Evolutionary conservation across 2,888 invertebrate species (phyloP).

Genomic region (Leptogaster cylindrica): DNA sequence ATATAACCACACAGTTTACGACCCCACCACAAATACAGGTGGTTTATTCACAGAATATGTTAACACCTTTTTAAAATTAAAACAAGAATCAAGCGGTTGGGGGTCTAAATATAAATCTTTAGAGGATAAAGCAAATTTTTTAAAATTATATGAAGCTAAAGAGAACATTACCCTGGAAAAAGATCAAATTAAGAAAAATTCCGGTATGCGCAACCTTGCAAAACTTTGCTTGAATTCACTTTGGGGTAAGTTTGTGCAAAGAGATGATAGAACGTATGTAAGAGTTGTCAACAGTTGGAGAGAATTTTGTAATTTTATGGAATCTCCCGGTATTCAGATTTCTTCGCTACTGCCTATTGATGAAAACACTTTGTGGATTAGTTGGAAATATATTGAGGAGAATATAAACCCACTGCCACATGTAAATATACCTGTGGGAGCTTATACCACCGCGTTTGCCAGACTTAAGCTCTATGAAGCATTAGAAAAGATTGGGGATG

Average conservation of each 20-base stretch:
- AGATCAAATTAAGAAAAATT: slow-evolving; percentile 5
- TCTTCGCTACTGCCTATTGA: not conserved
- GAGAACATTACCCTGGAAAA: slow-evolving; percentile 9
- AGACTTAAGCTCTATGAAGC: slow-evolving; percentile 4
- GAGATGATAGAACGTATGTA: slow-evolving; percentile 2
- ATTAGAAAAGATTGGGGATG: not conserved
- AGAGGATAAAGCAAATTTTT: slow-evolving; percentile 1
- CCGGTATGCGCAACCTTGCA: not conserved
- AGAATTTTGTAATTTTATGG: not conserved
- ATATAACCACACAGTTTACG: slow-evolving; percentile 13
- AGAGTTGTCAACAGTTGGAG: slow-evolving; percentile 12
- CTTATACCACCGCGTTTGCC: slow-evolving; percentile 3
- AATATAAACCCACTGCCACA: not conserved
- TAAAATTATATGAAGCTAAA: slow-evolving; percentile 1
- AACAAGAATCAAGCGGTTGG: slow-evolving; percentile 28
- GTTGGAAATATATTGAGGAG: slow-evolving; percentile 1
- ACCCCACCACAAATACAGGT: slow-evolving; percentile 22
- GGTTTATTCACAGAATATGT: slow-evolving; percentile 37
- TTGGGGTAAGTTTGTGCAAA: slow-evolving; percentile 18
- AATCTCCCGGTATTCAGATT: not conserved
- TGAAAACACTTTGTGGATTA: slow-evolving; percentile 5
- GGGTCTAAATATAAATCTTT: not conserved
- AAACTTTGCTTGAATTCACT: not conserved
- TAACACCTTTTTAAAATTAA: slow-evolving; percentile 31
- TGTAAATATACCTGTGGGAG: slow-evolving; percentile 9